phyloP scores from a whole-genome alignment of 2,113 vertebrate genomes.

The Gracilinanus agilis region DNA sequence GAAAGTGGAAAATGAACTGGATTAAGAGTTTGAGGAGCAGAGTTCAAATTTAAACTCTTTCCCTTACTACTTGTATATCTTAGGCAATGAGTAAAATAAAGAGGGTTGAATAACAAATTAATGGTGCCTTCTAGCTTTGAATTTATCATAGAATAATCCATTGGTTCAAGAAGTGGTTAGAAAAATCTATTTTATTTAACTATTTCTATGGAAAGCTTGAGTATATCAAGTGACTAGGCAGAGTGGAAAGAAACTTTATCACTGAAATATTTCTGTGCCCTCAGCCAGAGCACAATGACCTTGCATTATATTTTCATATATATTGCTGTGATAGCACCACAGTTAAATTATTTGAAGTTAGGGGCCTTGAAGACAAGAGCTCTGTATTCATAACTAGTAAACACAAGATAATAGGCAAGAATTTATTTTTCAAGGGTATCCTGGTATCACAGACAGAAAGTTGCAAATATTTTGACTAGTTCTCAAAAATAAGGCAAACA shows the following conservation, averaged over 20 bases:
- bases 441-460: conserved; percentile 34
- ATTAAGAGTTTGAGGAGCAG: background rate
- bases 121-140: background rate
- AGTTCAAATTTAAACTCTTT: background rate
- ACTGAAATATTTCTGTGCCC: background rate
- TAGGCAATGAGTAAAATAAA: background rate
- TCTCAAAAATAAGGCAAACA: conserved; percentile 6
- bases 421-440: conserved; percentile 45
- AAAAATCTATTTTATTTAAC: background rate
- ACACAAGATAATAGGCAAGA: background rate
- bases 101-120: background rate
- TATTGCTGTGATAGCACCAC: conserved; percentile 55
- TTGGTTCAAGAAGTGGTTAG: background rate
- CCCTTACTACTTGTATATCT: background rate
- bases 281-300: conserved; percentile 3
- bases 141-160: background rate
- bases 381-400: conserved; percentile 39
- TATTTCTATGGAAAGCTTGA: background rate
- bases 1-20: background rate
- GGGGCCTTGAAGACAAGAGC: background rate
- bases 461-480: conserved; percentile 56
- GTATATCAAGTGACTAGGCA: background rate
- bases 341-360: conserved; percentile 61
- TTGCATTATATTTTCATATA: conserved; percentile 18
- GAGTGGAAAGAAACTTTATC: background rate